Percentiles rank a stretch among this genome's conserved stretches.
phyloP scores from a whole-genome alignment of 2,888 invertebrate species.

The Oegoconia quadripuncta region DNA sequence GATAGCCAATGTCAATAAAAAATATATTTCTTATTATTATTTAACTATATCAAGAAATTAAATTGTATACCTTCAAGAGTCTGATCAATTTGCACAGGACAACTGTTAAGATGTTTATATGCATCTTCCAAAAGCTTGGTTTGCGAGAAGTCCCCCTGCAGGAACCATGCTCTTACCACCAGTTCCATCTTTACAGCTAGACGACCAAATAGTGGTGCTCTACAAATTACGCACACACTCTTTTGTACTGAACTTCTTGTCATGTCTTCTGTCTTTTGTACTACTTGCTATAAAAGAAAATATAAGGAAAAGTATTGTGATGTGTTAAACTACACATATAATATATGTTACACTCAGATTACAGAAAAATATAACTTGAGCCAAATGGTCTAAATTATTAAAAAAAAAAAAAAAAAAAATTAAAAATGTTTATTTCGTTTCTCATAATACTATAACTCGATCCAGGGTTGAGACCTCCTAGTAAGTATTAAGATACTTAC shows the following conservation, averaged over 20 bases:
- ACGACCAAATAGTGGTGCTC: conserved; percentile 94
- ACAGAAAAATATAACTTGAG: no score
- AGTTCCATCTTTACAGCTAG: conserved; percentile 96
- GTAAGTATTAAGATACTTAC: no score
- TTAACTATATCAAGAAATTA: neutral
- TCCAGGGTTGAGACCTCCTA: no score
- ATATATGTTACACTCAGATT: no score
- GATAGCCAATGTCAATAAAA: no score
- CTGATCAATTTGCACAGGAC: conserved; percentile 80
- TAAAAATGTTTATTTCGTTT: no score
- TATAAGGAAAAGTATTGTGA: conserved; percentile 1
- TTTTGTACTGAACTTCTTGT: conserved; percentile 99
- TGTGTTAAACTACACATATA: no score
- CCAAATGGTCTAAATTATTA: conserved; percentile 3
- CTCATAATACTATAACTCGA: no score
- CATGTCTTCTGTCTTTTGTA: conserved; percentile 95
- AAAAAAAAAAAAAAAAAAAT: no score
- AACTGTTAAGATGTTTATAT: conserved; percentile 93
- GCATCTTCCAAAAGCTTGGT: conserved; percentile 94
- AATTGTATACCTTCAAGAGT: conserved; percentile 62
- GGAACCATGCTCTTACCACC: conserved; percentile 98
- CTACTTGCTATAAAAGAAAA: conserved; percentile 84
- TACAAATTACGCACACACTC: conserved; percentile 96
- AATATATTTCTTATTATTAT: neutral
- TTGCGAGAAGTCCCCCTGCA: conserved; percentile 95